These are phyloP conservation scores for Disparrhopalites patrizii DNA, from an alignment of 2,888 invertebrate genomes.

Conservation along the genomic window DNA sequence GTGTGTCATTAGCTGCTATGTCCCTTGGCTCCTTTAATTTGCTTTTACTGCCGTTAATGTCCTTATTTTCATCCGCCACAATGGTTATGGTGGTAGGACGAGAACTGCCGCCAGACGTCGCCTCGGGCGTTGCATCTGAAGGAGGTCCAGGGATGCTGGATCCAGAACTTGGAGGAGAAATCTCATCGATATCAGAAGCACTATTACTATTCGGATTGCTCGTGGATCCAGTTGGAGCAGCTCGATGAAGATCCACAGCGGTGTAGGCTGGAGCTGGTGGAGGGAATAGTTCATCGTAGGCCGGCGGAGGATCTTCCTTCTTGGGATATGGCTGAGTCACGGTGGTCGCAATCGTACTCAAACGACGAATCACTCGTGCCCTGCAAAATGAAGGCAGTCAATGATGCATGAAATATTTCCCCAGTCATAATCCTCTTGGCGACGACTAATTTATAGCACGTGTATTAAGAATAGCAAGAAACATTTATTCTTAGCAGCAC, in stretches of 20 bases:
- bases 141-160: no score
- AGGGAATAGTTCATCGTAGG: constrained; percentile 25
- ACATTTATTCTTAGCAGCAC: neutral
- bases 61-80: no score
- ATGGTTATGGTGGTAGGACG: no score
- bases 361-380: constrained; percentile 12
- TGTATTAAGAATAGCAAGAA: neutral
- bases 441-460: neutral
- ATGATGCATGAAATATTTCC: neutral
- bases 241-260: neutral
- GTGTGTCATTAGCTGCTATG: no score
- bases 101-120: no score
- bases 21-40: no score
- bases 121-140: no score
- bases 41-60: no score
- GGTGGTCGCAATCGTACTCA: neutral
- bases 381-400: constrained; percentile 8
- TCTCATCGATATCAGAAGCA: no score
- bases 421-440: neutral
- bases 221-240: no score
- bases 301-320: constrained; percentile 16
- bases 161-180: no score
- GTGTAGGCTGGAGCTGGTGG: constrained; percentile 8
- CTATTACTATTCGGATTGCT: no score
- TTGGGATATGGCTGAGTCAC: neutral